A percentile compares a stretch with the other conserved stretches of the same genome.
Evolutionary conservation across 1,140 invertebrate species (phyloP).

Genomic region (Drosophila murphyi): DNA sequence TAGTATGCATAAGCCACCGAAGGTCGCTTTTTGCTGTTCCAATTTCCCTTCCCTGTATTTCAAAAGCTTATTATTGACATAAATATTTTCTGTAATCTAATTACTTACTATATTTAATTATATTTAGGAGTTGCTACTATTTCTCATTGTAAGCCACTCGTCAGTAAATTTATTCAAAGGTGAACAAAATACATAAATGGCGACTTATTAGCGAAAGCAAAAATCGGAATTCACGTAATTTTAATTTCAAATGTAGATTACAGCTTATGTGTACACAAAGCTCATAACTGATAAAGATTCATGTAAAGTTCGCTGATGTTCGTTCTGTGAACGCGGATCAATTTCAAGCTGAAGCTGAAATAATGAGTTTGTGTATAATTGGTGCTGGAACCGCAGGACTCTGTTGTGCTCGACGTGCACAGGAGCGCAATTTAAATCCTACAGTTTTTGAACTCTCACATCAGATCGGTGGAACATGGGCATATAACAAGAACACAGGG

Average conservation of each 20-base stretch:
- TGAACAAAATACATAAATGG: not conserved
- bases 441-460: conserved; percentile 91
- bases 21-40: not conserved
- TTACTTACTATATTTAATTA: no score
- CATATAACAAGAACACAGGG: conserved; percentile 90
- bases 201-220: not conserved
- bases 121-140: no score
- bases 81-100: no score
- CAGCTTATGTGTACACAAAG: not conserved
- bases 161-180: not conserved
- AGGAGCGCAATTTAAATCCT: conserved; percentile 87
- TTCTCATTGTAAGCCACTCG: no score
- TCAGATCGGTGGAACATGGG: conserved; percentile 94
- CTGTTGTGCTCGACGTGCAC: conserved; percentile 87
- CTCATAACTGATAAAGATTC: not conserved
- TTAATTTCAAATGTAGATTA: not conserved
- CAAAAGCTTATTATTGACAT: not conserved
- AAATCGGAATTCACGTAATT: not conserved
- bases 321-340: not conserved
- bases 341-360: not conserved
- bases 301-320: not conserved
- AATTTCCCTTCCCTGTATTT: not conserved
- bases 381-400: conserved; percentile 92
- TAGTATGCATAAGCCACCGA: not conserved
- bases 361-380: conserved; percentile 86